phyloP scores from a whole-genome alignment of 2,888 invertebrate genomes.

The Limnephilus marmoratus region DNA sequence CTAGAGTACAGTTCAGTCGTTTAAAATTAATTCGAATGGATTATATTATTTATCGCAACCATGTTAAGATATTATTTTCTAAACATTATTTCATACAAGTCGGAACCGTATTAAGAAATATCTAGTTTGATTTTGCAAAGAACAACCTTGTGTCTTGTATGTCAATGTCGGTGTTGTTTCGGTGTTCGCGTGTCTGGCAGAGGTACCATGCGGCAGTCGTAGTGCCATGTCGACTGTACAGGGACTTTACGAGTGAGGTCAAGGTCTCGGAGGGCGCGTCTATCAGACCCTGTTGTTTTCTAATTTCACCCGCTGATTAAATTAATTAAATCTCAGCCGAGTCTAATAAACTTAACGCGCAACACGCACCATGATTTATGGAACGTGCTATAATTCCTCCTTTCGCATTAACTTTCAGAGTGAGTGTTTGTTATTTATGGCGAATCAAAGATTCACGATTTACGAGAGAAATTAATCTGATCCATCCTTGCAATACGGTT shows the following conservation, averaged over 20 bases:
- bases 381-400: background rate
- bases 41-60: no score
- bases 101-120: background rate
- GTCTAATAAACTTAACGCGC: background rate
- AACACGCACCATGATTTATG: background rate
- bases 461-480: background rate
- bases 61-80: background rate
- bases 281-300: background rate
- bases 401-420: background rate
- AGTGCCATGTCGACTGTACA: background rate
- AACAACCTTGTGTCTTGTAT: background rate
- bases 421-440: background rate
- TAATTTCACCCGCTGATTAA: background rate
- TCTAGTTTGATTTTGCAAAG: background rate
- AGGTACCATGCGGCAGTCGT: background rate
- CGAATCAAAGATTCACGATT: background rate
- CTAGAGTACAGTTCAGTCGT: background rate
- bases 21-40: background rate
- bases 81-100: background rate
- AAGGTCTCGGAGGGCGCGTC: slow-evolving; percentile 12
- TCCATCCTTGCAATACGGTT: background rate
- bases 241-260: slow-evolving; percentile 4
- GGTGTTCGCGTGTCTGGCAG: background rate
- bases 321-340: background rate
- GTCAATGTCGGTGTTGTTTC: background rate